These are phyloP conservation scores for Corythornis vintsioides DNA, from an alignment of 2,113 vertebrate genomes.

Conservation along the genomic window DNA sequence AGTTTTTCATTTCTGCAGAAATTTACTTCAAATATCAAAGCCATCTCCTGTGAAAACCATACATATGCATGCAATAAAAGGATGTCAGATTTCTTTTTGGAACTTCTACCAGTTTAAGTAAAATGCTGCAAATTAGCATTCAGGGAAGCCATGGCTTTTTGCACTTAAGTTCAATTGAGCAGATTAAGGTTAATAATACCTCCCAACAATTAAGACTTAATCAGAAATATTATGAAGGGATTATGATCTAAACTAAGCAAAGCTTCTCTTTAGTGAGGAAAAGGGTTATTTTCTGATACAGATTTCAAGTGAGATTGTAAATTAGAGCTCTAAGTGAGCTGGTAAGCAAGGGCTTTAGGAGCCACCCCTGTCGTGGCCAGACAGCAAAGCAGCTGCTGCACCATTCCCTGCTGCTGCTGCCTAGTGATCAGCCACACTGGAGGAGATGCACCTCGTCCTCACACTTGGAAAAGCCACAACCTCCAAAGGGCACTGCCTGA, in stretches of 20 bases:
- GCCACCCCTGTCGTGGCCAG: fast-evolving
- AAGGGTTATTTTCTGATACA: background rate
- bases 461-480: background rate
- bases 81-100: background rate
- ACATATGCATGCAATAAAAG: background rate
- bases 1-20: background rate
- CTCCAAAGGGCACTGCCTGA: background rate
- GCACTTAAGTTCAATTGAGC: background rate
- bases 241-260: background rate
- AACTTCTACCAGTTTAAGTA: background rate
- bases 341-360: background rate
- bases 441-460: background rate
- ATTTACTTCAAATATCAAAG: background rate
- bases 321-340: background rate
- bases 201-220: background rate
- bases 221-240: background rate
- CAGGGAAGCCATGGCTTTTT: background rate
- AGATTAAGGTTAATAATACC: background rate
- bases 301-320: background rate
- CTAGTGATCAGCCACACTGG: background rate
- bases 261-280: background rate
- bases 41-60: background rate
- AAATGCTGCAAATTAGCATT: background rate
- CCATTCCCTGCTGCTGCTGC: background rate
- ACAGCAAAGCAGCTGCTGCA: background rate